Conservation (phyloP, 2,797 vertebrate genomes). For the Pipistrellus kuhlii region DNA sequence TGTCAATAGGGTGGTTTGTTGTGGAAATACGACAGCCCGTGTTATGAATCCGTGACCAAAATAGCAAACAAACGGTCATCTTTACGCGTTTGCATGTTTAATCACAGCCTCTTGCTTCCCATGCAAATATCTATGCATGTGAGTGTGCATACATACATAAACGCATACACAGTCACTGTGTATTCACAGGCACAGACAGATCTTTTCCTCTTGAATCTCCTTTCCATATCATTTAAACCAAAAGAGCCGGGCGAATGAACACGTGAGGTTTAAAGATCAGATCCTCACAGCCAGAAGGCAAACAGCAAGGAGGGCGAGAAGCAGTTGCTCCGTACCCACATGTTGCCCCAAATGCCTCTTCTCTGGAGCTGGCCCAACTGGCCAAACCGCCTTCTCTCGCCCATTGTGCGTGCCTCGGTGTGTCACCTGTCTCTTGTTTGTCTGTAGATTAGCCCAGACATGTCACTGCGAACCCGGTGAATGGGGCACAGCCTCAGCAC, state of each 20-base stretch:
- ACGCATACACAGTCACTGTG: background rate
- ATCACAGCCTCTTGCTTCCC: background rate
- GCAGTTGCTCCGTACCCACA: constrained; percentile 48
- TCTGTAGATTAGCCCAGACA: constrained; percentile 89
- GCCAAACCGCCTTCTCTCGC: constrained; percentile 75
- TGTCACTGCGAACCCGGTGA: constrained; percentile 89
- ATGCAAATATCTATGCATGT: background rate
- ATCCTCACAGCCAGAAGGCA: constrained; percentile 62
- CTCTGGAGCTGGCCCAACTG: constrained; percentile 82
- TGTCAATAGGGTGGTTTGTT: constrained; percentile 67
- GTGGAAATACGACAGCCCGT: constrained; percentile 54
- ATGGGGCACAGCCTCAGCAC: constrained; percentile 93
- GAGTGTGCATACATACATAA: background rate
- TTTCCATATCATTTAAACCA: constrained; percentile 35
- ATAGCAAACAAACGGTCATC: constrained; percentile 44
- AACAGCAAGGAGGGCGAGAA: constrained; percentile 72
- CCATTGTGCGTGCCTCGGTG: constrained; percentile 82
- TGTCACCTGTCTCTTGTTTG: constrained; percentile 92
- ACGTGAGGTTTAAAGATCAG: constrained; percentile 60
- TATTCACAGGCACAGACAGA: background rate
- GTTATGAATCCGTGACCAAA: background rate
- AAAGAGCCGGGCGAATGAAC: constrained; percentile 43
- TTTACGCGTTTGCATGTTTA: background rate
- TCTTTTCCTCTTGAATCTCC: constrained; percentile 33
- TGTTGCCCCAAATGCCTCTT: constrained; percentile 79